These are phyloP conservation scores for Parazoanthus darwini DNA, from an alignment of 92 coral and sea anemone genomes.

Conservation along the genomic window DNA sequence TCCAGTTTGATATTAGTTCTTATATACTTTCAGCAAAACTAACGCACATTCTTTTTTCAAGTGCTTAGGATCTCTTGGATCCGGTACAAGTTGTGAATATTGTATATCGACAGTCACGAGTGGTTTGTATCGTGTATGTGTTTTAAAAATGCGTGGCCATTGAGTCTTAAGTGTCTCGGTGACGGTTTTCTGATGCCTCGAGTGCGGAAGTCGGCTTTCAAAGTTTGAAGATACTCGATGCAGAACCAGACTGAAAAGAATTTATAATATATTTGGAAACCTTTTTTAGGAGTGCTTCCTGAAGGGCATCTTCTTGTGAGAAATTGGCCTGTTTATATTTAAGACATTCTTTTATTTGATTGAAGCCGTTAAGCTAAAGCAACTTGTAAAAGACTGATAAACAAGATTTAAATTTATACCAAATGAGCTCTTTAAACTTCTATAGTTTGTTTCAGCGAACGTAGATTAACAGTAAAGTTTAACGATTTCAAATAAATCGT, in stretches of 20 bases:
- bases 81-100: background rate
- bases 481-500: too few species aligned
- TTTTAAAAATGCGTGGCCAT: background rate
- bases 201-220: background rate
- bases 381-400: too few species aligned
- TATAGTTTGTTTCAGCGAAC: too few species aligned
- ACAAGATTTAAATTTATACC: too few species aligned
- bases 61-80: background rate
- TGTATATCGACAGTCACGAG: background rate
- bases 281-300: too few species aligned
- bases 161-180: background rate
- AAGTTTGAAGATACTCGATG: background rate
- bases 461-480: too few species aligned
- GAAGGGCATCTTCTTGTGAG: too few species aligned
- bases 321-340: too few species aligned
- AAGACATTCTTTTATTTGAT: too few species aligned
- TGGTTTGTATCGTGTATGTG: background rate
- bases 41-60: background rate
- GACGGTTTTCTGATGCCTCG: background rate
- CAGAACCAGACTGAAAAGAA: background rate
- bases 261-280: too few species aligned
- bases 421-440: too few species aligned
- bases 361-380: too few species aligned
- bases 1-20: background rate
- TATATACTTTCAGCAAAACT: background rate